Base-by-base conservation (phyloP, 2,888 invertebrate species). In the Teleogryllus oceanicus region DNA sequence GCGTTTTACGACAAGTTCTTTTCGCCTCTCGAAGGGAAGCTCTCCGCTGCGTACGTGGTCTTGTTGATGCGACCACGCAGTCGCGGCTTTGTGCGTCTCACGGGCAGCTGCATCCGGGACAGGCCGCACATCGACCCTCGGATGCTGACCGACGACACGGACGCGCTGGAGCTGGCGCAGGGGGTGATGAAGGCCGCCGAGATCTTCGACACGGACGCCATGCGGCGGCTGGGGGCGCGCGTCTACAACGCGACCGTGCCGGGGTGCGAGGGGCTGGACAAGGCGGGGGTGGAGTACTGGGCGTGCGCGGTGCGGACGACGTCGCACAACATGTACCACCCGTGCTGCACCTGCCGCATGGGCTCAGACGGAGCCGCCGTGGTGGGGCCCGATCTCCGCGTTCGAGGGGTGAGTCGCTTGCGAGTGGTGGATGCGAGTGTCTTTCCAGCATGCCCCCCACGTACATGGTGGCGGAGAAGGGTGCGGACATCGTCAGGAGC, bases 91-190 rank as follows among this genome's bases (percentile, higher is more conserved):
- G 85, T 96, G 18, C 88, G 90, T 83, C 87, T 98, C 2, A 90
- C 88, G 83, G 92, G 93, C 78, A 88, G 88, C 0, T 90, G 94
- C 85, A 93, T 96, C 0, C 88, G 89, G 79, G 89, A 92, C 0
- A 91, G 94, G 83, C 96, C 97, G 0, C 86, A 91, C n/a, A 95
- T 98, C 81, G 93, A 94, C 86, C 94, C 98, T 0, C 96, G 97
- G 86, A 97, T 97, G 86, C 93, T 92, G 84, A 92, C 92, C 0
- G 87, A 90, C 51, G 97, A 97, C 85, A 85, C 94, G 37, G 89
- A 91, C 83, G 87, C 92, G 80, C 86, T 94, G 88, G 94, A 94
- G 90, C 88, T 90, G 77, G 37, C 37, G 8, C 8, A 37, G 37
- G 37, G 37, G 8, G 37, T 37, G 37, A 37, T 37, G 37, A 5